A percentile compares a stretch with the other conserved stretches of the same genome.
These are phyloP conservation scores for Harpalus rufipes DNA, from an alignment of 2,888 invertebrate species.

Conservation along the genomic window DNA sequence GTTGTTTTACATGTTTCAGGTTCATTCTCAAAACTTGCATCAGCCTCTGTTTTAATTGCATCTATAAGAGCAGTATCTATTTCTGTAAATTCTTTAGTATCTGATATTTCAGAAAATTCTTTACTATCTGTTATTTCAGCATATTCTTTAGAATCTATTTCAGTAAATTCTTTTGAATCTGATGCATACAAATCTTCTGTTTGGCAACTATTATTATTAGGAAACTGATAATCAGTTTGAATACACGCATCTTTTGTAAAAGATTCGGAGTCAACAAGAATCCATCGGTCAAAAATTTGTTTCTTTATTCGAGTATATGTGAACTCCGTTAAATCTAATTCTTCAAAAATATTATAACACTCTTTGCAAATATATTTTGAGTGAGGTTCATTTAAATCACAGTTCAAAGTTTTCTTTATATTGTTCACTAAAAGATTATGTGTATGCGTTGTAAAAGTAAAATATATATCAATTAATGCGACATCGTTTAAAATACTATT, in stretches of 20 bases:
- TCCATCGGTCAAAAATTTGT: constrained; percentile 68
- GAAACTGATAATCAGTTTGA: constrained; percentile 68
- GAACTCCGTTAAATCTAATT: constrained; percentile 69
- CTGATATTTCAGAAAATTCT: constrained; percentile 33
- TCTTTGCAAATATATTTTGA: constrained; percentile 68
- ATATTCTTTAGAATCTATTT: constrained; percentile 36
- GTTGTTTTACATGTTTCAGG: constrained; percentile 34
- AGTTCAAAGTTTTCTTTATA: constrained; percentile 68
- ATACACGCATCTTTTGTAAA: constrained; percentile 68
- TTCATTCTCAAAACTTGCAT: constrained; percentile 50
- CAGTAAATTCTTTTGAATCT: constrained; percentile 35
- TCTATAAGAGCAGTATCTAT: constrained; percentile 54
- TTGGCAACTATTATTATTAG: constrained; percentile 30
- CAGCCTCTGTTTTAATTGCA: constrained; percentile 63
- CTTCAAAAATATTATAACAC: constrained; percentile 69
- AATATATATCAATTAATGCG: constrained; percentile 65
- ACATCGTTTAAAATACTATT: constrained; percentile 51
- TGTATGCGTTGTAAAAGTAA: constrained; percentile 69
- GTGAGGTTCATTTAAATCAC: constrained; percentile 59
- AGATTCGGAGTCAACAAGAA: constrained; percentile 62
- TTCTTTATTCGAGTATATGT: constrained; percentile 67
- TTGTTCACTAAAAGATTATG: constrained; percentile 68
- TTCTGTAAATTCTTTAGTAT: constrained; percentile 42
- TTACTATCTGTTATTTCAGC: constrained; percentile 35
- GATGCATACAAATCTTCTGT: constrained; percentile 36